Conservation (phyloP, 2,888 invertebrate species). For the Lasius platythorax region DNA sequence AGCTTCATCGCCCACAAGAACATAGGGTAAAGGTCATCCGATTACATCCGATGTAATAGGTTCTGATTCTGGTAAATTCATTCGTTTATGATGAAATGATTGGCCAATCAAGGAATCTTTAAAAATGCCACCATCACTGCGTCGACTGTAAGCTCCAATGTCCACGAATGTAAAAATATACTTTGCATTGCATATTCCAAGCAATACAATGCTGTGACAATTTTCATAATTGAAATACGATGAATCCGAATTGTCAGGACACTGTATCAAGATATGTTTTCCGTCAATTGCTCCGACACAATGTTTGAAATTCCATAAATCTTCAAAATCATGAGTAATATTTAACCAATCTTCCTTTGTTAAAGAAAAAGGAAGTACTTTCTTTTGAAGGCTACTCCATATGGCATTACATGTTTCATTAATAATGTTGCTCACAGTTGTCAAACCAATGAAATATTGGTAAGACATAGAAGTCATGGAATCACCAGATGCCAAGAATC, state of each 20-base stretch:
- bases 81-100: background rate
- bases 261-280: background rate
- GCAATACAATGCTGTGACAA: background rate
- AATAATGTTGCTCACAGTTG: slow-evolving; percentile 4
- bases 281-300: background rate
- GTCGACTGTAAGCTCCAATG: background rate
- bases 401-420: background rate
- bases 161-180: background rate
- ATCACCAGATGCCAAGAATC: background rate
- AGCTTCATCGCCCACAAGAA: background rate
- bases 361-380: background rate
- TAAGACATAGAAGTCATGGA: background rate
- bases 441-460: background rate
- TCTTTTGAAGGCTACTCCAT: background rate
- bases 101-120: background rate
- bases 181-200: background rate
- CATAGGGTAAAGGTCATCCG: background rate
- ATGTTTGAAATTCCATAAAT: slow-evolving; percentile 8
- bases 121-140: background rate
- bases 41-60: background rate
- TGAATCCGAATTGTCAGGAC: background rate
- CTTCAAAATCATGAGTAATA: background rate
- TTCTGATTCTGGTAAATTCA: background rate
- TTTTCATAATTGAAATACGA: background rate
- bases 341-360: background rate